Evolutionary conservation across 2,888 invertebrate genomes (phyloP).

Genomic region (Microctonus brassicae): DNA sequence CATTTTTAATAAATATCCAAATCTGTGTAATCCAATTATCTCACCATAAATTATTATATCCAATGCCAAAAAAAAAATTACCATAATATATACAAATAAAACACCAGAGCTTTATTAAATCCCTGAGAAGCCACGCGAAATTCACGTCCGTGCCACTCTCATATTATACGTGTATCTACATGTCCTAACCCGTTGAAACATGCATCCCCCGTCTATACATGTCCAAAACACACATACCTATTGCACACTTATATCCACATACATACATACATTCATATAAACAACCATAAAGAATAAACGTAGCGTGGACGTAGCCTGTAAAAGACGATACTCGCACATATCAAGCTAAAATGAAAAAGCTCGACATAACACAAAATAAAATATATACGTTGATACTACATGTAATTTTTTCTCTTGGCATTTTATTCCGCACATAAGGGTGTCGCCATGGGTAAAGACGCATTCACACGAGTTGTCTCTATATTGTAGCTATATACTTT

Average conservation of each 20-base stretch:
- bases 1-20: too few relatives aligned
- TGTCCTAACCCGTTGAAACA: neutral
- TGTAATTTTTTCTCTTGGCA: conserved; percentile 25
- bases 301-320: conserved; percentile 14
- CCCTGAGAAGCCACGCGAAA: conserved; percentile 48
- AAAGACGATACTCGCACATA: conserved; percentile 24
- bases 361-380: neutral
- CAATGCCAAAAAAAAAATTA: conserved; percentile 41
- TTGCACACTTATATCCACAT: conserved; percentile 7
- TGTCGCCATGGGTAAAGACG: conserved; percentile 31
- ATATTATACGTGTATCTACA: conserved; percentile 16
- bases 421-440: conserved; percentile 29
- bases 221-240: too few relatives aligned
- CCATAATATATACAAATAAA: conserved; percentile 45
- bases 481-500: too few relatives aligned
- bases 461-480: conserved; percentile 34
- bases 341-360: conserved; percentile 24
- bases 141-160: conserved; percentile 30
- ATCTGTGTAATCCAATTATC: neutral
- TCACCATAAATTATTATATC: neutral
- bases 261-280: conserved; percentile 4
- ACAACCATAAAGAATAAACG: conserved; percentile 18
- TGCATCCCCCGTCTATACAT: too few relatives aligned
- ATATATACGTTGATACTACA: conserved; percentile 14
- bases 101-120: conserved; percentile 46